Base-by-base conservation (phyloP, 1,140 invertebrate genomes). In the Zaprionus taronus region DNA sequence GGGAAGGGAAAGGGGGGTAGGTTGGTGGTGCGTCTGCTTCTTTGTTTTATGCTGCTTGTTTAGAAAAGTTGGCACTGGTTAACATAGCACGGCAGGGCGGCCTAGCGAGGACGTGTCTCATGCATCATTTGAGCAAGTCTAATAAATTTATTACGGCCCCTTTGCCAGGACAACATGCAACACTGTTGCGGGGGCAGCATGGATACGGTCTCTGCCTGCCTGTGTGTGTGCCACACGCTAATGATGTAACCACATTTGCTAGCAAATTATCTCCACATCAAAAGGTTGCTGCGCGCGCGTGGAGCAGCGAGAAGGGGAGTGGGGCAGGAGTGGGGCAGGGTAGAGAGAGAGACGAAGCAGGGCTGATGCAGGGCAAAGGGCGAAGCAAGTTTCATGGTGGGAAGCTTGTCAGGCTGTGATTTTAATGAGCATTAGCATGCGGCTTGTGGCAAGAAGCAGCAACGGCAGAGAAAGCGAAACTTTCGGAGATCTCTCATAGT, bases 231-330 rank as follows among this genome's bases (percentile, higher is more conserved):
- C 72, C 73, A 76, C 84, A 84, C 81, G 84, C 84, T 87, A 87
- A 87, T 87, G 84, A 87, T 87, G 84, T 89, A 83, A 87, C 84
- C 84, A 87, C 84, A 89, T 87, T 89, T 83, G 84, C 85, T 76
- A 81, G 76, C 87, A 89, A 84, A 89, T 89, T 89, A 89, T 77
- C 84, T 84, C 38, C 78, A 79, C 84, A 89, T 89, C 81, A 89
- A 83, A 80, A 72, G 72, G 34, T 57, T 63, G 69, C 36, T 36
- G 14, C 11, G n/a, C 7, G 61, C 41, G 41, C 6, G n/a, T 7
- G 5, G 2, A 5, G n/a, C n/a, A 47, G 41, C 15, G 1, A 44
- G 41, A 44, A 15, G 38, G 15, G n/a, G 7, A 17, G 5, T 2
- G 11, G 4, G n/a, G 38, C 2, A n/a, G 20, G n/a, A n/a, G n/a